Base-by-base conservation (phyloP, 2,888 invertebrate species). In the Melinaea menophilus region DNA sequence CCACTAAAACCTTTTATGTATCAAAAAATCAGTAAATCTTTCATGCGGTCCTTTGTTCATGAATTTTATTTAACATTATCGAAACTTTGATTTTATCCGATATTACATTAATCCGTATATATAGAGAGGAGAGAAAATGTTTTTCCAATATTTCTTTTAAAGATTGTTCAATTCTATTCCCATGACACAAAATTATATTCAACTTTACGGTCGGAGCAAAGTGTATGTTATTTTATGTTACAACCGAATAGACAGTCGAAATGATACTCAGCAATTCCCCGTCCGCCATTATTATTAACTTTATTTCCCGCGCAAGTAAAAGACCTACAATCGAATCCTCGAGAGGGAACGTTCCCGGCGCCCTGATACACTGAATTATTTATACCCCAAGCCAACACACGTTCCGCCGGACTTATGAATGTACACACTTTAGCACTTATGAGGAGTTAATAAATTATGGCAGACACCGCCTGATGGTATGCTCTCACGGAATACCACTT, bases 341-440 rank as follows among this genome's bases (percentile, higher is more conserved):
- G 71, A 72, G 77, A 68, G 77, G 73, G 64, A 73, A 72, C 47
- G 60, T 67, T 70, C 69, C 69, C 70, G 61, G 70, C 71, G 71
- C 64, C 70, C 71, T 68, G 75, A 75, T 75, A 73, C 73, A 65
- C 73, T 88, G 86, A 88, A 88, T 88, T 86, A 88, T 88, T 88
- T 84, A 88, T 86, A 73, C 66, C 73, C 72, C 73, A 72, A 76
- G 77, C 77, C 72, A 70, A 79, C 81, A 79, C 79, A 84, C 82
- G 80, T 79, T 75, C 75, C 75, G 66, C 75, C 78, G 85, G 88
- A 84, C 87, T 85, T 85, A 86, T 84, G 81, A 76, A 74, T 76
- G 75, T 76, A 90, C 89, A 88, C 86, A 89, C 86, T 88, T 88
- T 82, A 86, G 86, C 89, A 88, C 89, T 89, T 88, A 87, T 88